Evolutionary conservation across 2,888 invertebrate genomes (phyloP).

Genomic region (Sympetrum striolatum): DNA sequence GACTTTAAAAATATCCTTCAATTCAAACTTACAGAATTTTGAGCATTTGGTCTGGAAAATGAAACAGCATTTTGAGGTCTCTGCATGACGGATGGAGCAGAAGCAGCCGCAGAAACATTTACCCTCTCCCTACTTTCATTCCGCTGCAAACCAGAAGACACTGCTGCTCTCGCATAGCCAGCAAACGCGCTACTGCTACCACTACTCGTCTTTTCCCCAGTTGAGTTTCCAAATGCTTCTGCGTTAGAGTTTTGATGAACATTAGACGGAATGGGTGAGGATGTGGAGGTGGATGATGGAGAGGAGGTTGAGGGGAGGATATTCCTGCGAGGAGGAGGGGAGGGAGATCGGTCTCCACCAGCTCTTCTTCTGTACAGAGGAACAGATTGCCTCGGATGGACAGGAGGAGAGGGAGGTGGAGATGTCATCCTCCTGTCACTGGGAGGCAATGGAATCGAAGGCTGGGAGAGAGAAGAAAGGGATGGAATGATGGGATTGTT

Average conservation of each 20-base stretch:
- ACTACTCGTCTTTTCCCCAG: slow-evolving; percentile 35
- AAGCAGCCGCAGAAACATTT: background rate
- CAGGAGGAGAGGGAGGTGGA: background rate
- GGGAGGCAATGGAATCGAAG: background rate
- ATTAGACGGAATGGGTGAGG: slow-evolving; percentile 24
- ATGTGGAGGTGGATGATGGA: slow-evolving; percentile 6
- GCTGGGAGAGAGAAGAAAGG: background rate
- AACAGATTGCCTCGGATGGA: slow-evolving; percentile 2
- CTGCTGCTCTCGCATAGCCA: slow-evolving; percentile 52
- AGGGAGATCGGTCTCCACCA: background rate
- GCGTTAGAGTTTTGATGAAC: slow-evolving; percentile 19
- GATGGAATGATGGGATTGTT: background rate
- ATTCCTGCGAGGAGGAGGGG: background rate
- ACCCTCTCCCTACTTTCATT: slow-evolving; percentile 11
- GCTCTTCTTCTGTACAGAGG: slow-evolving; percentile 30
- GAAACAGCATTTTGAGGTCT: slow-evolving; percentile 19
- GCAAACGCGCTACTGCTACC: slow-evolving; percentile 52
- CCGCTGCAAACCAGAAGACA: slow-evolving; percentile 31
- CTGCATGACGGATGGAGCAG: background rate
- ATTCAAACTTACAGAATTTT: background rate
- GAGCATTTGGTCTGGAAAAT: background rate
- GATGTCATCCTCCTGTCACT: background rate
- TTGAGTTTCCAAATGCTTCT: background rate
- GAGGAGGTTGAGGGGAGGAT: background rate
- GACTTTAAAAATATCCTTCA: background rate